Evolutionary conservation across 2,113 vertebrate genomes (phyloP).

Genomic region (Ahaetulla prasina): DNA sequence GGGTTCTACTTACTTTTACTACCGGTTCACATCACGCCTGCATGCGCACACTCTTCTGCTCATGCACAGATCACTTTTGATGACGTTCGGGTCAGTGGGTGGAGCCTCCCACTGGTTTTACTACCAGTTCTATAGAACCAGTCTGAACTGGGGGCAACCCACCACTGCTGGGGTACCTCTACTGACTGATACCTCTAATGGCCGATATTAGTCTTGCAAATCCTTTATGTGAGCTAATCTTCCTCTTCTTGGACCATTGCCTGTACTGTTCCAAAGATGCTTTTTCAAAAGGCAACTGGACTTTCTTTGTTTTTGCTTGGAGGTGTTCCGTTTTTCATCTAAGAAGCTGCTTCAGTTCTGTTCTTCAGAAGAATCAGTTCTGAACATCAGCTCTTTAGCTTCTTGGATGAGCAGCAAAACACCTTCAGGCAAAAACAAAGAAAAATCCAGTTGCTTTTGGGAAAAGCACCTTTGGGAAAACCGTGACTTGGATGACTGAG

Average conservation of each 20-base stretch:
- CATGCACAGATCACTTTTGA: no score
- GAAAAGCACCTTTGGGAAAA: background rate
- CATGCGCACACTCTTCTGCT: no score
- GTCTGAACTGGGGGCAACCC: no score
- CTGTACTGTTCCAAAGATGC: background rate
- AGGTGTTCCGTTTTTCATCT: background rate
- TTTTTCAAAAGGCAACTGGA: background rate
- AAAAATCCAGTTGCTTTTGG: background rate
- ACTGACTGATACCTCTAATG: background rate
- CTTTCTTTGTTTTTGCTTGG: background rate
- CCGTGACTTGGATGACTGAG: background rate
- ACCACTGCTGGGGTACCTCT: background rate
- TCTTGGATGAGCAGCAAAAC: background rate
- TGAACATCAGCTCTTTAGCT: background rate
- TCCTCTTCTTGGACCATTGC: background rate
- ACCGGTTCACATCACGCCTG: no score
- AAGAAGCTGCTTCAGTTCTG: background rate
- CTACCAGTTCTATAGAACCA: no score
- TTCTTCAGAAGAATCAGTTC: background rate
- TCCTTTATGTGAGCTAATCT: background rate
- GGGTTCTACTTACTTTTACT: no score
- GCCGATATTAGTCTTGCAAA: background rate
- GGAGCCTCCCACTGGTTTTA: no score
- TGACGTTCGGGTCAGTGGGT: no score
- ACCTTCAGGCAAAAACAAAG: background rate